Conservation (phyloP, 1,140 invertebrate genomes). For the Lucilia cuprina region DNA sequence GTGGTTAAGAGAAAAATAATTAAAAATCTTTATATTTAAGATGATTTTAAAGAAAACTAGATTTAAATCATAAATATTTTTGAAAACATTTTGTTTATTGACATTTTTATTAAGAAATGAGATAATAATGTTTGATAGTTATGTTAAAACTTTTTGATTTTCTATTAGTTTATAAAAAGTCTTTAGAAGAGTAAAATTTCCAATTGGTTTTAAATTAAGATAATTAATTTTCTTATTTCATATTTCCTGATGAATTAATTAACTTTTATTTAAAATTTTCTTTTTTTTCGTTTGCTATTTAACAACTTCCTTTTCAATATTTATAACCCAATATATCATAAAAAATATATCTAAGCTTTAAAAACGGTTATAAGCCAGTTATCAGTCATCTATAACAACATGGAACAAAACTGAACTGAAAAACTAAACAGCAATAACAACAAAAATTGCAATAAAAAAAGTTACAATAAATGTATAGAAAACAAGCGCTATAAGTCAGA, state of each 20-base stretch:
- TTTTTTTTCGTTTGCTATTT: not conserved
- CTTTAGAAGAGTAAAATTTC: too few relatives aligned
- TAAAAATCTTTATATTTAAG: too few relatives aligned
- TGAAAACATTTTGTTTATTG: too few relatives aligned
- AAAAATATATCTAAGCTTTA: not conserved
- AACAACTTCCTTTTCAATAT: conserved; percentile 1
- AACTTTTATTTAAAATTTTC: not conserved
- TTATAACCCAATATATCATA: conserved; percentile 10
- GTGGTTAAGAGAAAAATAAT: too few relatives aligned
- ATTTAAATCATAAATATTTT: too few relatives aligned
- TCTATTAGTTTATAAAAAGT: too few relatives aligned
- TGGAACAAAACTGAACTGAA: not conserved
- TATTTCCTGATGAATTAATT: not conserved
- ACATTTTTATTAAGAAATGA: too few relatives aligned
- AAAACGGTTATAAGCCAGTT: conserved; percentile 15
- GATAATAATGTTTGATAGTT: too few relatives aligned
- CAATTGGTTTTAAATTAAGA: not conserved
- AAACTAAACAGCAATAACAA: not conserved
- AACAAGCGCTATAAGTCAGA: not conserved
- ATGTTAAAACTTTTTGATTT: too few relatives aligned
- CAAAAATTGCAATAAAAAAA: not conserved
- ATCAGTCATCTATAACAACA: conserved; percentile 15
- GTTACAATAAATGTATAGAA: not conserved
- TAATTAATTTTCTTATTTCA: not conserved
- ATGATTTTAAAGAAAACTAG: too few relatives aligned